Base-by-base conservation (phyloP, 2,797 vertebrate species). In the Pachyuromys duprasi region DNA sequence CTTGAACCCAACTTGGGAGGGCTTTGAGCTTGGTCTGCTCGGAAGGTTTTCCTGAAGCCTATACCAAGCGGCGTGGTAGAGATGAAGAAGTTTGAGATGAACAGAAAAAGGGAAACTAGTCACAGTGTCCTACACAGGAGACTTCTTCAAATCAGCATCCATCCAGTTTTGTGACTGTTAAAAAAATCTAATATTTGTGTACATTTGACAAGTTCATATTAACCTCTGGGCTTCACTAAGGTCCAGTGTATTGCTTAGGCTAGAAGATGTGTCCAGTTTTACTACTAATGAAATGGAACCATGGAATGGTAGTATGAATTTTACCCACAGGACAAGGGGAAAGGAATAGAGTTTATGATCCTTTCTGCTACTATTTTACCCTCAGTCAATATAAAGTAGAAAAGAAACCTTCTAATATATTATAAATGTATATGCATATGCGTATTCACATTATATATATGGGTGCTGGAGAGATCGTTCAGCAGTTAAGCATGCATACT, bases 101-200 rank as follows among this genome's bases (percentile, higher is more conserved):
- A 60, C 6, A 94, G 79, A 93, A 79, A 80, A 83, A 49, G 49
- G 75, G 45, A 93, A 70, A 76, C 3, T 26, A 74, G 15, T 67
- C 69, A 76, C 2, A 31, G 24, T 39, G n/a, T 82, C 45, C 13
- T 12, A 39, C 39, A 53, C 1, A 36, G 53, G 53, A 86, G 33
- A 70, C 33, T 53, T 84, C n/a, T 33, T 26, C 18, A 91, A 91
- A 72, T 18, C 75, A 74, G 5, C 70, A 8, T 18, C 91, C 81
- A 86, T 22, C 91, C 81, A 86, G 57, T 84, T 80, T 94, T 94
- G 57, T 60, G 75, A 36, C 33, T 74, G 7, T 83, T 76, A 57
- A 62, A 69, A 72, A 67, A 53, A 74, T 31, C 70, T 22, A 53
- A 81, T 26, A 2, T 74, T 45, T 78, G 1, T 55, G 20, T 24